Percentiles rank a stretch among this genome's conserved stretches.
Conservation (phyloP, 2,797 vertebrate species). For the Bovichtus variegatus region DNA sequence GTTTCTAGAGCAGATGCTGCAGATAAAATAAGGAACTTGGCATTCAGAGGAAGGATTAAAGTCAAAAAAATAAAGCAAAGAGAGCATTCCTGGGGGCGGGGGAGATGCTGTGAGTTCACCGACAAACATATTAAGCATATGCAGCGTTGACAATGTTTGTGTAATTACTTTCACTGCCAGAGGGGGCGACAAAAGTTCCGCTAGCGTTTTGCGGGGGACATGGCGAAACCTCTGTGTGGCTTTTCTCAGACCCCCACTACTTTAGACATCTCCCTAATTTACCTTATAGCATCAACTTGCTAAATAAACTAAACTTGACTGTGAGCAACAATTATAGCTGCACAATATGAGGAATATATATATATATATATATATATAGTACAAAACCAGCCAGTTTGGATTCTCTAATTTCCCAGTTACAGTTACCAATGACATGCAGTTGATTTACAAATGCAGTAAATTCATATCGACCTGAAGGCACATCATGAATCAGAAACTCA, state of each 20-base stretch:
- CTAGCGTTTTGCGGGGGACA: not conserved
- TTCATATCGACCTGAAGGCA: not conserved
- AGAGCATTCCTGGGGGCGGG: too few species aligned
- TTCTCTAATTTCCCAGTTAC: not conserved
- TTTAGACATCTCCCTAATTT: not conserved
- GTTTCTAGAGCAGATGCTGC: too few species aligned
- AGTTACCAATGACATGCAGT: not conserved
- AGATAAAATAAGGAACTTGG: too few species aligned
- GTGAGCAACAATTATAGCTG: not conserved
- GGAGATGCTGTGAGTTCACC: too few species aligned
- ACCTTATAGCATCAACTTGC: not conserved
- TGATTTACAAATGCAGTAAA: slow-evolving; percentile 4
- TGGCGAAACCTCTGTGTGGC: not conserved
- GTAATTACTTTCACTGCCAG: too few species aligned
- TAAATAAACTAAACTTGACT: not conserved
- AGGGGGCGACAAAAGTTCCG: too few species aligned
- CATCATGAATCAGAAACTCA: not conserved
- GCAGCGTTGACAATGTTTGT: too few species aligned
- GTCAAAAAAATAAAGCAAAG: too few species aligned
- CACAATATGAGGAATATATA: too few species aligned
- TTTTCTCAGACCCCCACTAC: not conserved
- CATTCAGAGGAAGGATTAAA: too few species aligned
- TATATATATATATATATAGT: too few species aligned
- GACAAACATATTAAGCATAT: too few species aligned
- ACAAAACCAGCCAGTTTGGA: not conserved